Evolutionary conservation across 2,797 vertebrate species (phyloP), one percentile per base, ranked within the genome.

Genomic region (Babyrousa celebensis): DNA sequence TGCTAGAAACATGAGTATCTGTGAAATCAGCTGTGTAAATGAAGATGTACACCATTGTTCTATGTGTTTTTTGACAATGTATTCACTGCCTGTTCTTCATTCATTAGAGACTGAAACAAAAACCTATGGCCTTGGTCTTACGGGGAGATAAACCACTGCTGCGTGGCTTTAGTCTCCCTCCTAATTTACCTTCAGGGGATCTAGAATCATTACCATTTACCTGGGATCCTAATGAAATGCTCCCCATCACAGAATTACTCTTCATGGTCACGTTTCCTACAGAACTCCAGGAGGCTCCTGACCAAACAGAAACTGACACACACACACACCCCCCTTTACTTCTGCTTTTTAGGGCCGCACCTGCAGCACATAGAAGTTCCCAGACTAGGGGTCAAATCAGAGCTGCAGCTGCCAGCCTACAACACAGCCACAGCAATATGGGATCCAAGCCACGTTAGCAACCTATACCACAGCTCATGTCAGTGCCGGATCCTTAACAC

Each of bases 51-150:
- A 18, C 10, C n/a, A 3, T 58, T 40, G 29, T 48, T 54, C 78
- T 70, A 0, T 58, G 5, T 65, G n/a, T n/a, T 54, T 16, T 89
- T 67, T 65, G 84, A 89, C 96, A 94, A n/a, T 56, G 6, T 92
- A 84, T 63, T 58, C 23, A 54, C 8, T 62, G 8, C 65, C 25
- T 67, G 36, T 65, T 94, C 95, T 91, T 89, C 43, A 82, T 36
- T 94, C 74, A 79, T 74, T 58, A 93, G 78, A 65, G 27, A 71
- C n/a, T 52, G 85, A 92, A 63, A n/a, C 17, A 2, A 62, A 75
- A 68, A 40, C 54, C 32, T 32, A 74, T 23, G 11, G 12, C 52
- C 68, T 89, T 89, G 43, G 20, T 84, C 32, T 89, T 40, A 58
- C 10, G n/a, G 93, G 48, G 91, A 80, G 67, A 40, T 60, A 48